Conservation (phyloP, 2,113 vertebrate genomes). For the Beaufortia kweichowensis region DNA sequence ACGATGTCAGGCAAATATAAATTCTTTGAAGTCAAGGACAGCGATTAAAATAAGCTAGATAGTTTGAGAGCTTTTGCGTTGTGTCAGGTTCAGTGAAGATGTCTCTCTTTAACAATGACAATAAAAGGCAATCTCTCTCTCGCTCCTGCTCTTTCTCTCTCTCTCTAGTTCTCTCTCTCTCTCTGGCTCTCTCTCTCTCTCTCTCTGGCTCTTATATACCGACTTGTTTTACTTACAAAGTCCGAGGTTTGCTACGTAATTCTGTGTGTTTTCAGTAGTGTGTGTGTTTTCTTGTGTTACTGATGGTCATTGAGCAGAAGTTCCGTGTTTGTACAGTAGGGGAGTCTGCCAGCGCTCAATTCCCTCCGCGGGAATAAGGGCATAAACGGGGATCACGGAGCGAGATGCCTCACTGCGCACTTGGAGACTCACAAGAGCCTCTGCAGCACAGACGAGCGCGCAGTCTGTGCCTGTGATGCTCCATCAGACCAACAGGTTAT, state of each 20-base stretch:
- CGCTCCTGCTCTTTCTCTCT: not conserved
- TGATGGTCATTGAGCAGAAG: slow-evolving; percentile 25
- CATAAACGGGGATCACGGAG: slow-evolving; percentile 17
- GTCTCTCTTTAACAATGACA: not conserved
- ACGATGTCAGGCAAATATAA: too few species aligned
- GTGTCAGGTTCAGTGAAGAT: slow-evolving; percentile 25
- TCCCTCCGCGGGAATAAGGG: slow-evolving; percentile 26
- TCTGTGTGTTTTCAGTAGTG: too few species aligned
- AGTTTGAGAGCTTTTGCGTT: slow-evolving; percentile 3
- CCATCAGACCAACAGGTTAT: not conserved
- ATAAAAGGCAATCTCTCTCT: not conserved
- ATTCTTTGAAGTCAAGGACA: not conserved
- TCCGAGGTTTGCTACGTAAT: not conserved
- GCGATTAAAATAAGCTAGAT: not conserved
- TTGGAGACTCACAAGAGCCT: slow-evolving; percentile 15
- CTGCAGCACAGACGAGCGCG: slow-evolving; percentile 1
- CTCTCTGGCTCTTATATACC: not conserved
- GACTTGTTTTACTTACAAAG: not conserved
- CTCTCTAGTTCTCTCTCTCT: too few species aligned
- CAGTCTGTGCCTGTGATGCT: not conserved
- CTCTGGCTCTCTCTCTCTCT: not conserved
- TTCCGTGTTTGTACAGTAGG: slow-evolving; percentile 58
- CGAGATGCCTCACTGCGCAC: slow-evolving; percentile 46
- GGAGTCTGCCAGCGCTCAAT: slow-evolving; percentile 51
- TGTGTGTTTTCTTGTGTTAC: slow-evolving; percentile 19